Evolutionary conservation across 2,888 invertebrate species (phyloP), one percentile per base, ranked within the genome.

Genomic region (Silvanus unidentatus): DNA sequence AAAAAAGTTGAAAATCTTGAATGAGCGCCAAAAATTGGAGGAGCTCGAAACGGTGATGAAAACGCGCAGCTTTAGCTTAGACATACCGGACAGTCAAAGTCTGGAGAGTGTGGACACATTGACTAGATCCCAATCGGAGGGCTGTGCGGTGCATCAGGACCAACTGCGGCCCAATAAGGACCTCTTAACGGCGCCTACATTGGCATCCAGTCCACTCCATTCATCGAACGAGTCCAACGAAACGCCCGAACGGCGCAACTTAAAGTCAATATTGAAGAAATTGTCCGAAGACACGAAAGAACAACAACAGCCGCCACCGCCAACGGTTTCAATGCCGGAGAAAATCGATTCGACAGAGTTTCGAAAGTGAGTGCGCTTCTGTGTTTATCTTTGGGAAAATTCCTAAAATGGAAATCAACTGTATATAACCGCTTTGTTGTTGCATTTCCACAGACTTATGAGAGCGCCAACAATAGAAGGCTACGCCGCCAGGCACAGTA

Each of bases 401-500:
- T 35, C 13, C 11, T 35, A 9, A 35, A 11, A 8, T 35, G 11
- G n/a, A n/a, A n/a, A 22, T 22, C 8, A 22, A 22, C 3, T 22
- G 6, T 34, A 29, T 34, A 11, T 34, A 6, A 28, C 6, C 1
- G 4, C 12, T 32, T 9, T 35, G 8, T 42, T 11, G 16, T 22
- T 16, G 10, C 2, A 8, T 39, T 43, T 14, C 39, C 9, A 16
- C 8, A 60, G 79, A 64, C 73, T 91, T 49, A 82, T 88, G 73
- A 76, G 84, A 63, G 89, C 89, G 16, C 91, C 88, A 49, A 91
- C 90, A 47, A 75, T 91, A 58, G 90, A 90, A 77, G 91, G 91
- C 48, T 92, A 89, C 72, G 90, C 88, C 47, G 90, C 88, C 41
- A 77, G 91, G 64, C 90, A 90, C 73, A 86, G 87, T 52, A 91